Conservation (phyloP, 2,888 invertebrate genomes). For the Arctia plantaginis region DNA sequence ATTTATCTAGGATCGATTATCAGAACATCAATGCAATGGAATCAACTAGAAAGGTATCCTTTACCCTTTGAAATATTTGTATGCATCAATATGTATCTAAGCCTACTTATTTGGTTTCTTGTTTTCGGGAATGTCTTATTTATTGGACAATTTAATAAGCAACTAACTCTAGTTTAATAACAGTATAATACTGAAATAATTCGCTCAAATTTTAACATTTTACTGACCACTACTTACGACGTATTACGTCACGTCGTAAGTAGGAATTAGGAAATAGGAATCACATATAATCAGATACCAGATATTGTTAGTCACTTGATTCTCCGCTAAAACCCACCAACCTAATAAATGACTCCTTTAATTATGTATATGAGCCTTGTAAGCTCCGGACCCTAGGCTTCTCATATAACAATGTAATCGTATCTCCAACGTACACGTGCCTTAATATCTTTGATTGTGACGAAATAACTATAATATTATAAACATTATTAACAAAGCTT, state of each 20-base stretch:
- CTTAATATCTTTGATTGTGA: conserved; percentile 8
- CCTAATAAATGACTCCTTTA: conserved; percentile 24
- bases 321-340: neutral
- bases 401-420: conserved; percentile 11
- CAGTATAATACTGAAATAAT: neutral
- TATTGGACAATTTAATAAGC: too few relatives aligned
- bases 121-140: too few relatives aligned
- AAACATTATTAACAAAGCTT: neutral
- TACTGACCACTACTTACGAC: neutral
- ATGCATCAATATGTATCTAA: too few relatives aligned
- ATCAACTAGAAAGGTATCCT: too few relatives aligned
- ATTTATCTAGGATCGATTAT: neutral
- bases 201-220: neutral
- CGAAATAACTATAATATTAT: neutral
- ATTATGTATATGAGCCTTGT: conserved; percentile 22
- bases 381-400: conserved; percentile 12
- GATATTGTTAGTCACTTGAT: conserved; percentile 22
- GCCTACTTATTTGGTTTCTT: too few relatives aligned
- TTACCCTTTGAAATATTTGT: too few relatives aligned
- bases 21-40: too few relatives aligned
- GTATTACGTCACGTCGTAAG: too few relatives aligned
- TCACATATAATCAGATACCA: conserved; percentile 21
- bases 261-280: neutral
- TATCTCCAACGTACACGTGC: neutral
- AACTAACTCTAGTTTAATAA: too few relatives aligned